Percentiles rank a stretch among this genome's conserved stretches.
Evolutionary conservation across 1,140 invertebrate species (phyloP).

Genomic region (Sminthurides bifidus): DNA sequence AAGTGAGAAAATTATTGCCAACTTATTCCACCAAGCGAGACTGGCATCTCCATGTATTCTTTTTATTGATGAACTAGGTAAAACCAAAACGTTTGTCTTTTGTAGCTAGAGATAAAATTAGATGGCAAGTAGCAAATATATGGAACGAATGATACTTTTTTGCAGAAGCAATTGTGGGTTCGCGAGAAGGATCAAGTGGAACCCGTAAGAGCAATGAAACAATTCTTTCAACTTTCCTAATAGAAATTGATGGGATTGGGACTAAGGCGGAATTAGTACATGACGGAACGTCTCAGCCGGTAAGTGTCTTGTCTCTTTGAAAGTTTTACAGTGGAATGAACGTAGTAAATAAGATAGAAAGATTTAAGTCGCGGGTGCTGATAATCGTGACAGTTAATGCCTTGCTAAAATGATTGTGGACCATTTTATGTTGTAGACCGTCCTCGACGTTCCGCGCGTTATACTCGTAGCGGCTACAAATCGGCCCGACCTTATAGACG

Average conservation of each 20-base stretch:
- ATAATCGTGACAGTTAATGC: no score
- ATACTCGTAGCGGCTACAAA: constrained; percentile 64
- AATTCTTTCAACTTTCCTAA: constrained; percentile 52
- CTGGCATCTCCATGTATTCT: constrained; percentile 53
- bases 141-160: constrained; percentile 9
- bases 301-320: no score
- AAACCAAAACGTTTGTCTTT: no score
- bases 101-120: no score
- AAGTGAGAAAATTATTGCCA: constrained; percentile 46
- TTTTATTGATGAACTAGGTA: constrained; percentile 66
- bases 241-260: constrained; percentile 57
- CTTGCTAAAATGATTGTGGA: no score
- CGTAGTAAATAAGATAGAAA: no score
- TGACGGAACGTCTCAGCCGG: no score
- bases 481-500: constrained; percentile 64
- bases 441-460: constrained; percentile 36
- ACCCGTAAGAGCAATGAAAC: constrained; percentile 46
- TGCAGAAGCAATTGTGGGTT: constrained; percentile 50
- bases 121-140: no score
- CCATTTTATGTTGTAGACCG: no score
- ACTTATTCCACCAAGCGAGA: constrained; percentile 54
- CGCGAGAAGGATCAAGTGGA: constrained; percentile 39
- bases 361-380: no score
- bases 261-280: constrained; percentile 3
- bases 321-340: no score